Percentiles rank a stretch among this genome's conserved stretches.
Evolutionary conservation across 1,140 invertebrate species (phyloP).

Genomic region (Lasaia peninsularis): DNA sequence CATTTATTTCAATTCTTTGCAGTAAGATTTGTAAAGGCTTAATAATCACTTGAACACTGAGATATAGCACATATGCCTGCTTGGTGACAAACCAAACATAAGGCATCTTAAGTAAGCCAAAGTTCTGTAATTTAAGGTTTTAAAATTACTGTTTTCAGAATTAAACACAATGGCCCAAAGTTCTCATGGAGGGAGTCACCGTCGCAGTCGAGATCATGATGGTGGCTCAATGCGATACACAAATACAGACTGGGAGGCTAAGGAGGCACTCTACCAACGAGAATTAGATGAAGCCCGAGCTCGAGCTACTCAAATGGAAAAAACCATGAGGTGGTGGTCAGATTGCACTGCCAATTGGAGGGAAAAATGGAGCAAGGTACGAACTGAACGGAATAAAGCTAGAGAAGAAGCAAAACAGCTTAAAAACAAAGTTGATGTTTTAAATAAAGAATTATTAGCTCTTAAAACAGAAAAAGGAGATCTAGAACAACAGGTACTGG

Average conservation of each 20-base stretch:
- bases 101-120: too few species aligned
- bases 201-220: constrained; percentile 58
- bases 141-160: constrained; percentile 20
- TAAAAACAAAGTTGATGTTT: constrained; percentile 86
- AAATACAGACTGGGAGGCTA: constrained; percentile 67
- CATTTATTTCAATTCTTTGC: too few species aligned
- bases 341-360: constrained; percentile 83
- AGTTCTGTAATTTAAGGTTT: neutral
- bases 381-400: constrained; percentile 88
- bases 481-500: constrained; percentile 81
- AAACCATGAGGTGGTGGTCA: constrained; percentile 99
- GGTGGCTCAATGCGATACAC: constrained; percentile 51
- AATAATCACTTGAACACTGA: too few species aligned
- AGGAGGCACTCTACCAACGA: constrained; percentile 79
- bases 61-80: too few species aligned
- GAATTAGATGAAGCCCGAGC: constrained; percentile 95
- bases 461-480: constrained; percentile 90
- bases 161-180: constrained; percentile 61
- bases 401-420: constrained; percentile 91
- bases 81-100: too few species aligned
- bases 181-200: constrained; percentile 60
- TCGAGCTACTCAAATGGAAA: constrained; percentile 97
- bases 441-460: constrained; percentile 86
- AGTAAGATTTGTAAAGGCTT: too few species aligned
- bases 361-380: constrained; percentile 97